phyloP scores from a whole-genome alignment of 2,113 vertebrate species.

The Craseonycteris thonglongyai region DNA sequence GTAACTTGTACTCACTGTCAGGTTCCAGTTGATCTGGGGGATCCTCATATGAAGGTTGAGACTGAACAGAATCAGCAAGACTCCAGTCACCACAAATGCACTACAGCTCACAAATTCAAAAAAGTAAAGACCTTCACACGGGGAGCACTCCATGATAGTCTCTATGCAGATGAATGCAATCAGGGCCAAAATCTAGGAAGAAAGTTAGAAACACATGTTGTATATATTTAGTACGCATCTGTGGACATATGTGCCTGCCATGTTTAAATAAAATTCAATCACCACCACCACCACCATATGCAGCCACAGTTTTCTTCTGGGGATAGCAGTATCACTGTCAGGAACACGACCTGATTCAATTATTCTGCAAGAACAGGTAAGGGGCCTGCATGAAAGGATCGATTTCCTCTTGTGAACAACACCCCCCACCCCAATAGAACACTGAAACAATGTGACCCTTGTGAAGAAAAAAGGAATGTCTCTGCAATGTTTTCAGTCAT shows the following conservation, averaged over 20 bases:
- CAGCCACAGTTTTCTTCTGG: not conserved
- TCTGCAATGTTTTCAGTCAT: not conserved
- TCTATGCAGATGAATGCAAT: constrained; percentile 97
- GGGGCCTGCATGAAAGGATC: not conserved
- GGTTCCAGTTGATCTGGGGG: constrained; percentile 96
- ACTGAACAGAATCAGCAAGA: constrained; percentile 92
- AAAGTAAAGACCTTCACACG: constrained; percentile 95
- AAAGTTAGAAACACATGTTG: constrained; percentile 56
- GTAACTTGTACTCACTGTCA: constrained; percentile 85
- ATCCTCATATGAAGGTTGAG: constrained; percentile 92
- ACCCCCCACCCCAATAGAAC: not conserved
- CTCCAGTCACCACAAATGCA: constrained; percentile 91
- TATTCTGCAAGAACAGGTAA: not conserved
- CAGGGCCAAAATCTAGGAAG: constrained; percentile 87
- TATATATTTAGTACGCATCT: not conserved
- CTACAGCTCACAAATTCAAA: constrained; percentile 99
- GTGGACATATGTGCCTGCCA: not conserved
- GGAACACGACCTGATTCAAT: not conserved
- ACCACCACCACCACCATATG: not conserved
- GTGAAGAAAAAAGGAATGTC: not conserved
- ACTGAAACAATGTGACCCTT: not conserved
- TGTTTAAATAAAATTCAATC: not conserved
- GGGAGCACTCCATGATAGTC: constrained; percentile 95
- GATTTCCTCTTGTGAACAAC: not conserved
- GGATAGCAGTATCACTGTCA: not conserved